Conservation (phyloP, 2,797 vertebrate species). For the Agapornis canus region DNA sequence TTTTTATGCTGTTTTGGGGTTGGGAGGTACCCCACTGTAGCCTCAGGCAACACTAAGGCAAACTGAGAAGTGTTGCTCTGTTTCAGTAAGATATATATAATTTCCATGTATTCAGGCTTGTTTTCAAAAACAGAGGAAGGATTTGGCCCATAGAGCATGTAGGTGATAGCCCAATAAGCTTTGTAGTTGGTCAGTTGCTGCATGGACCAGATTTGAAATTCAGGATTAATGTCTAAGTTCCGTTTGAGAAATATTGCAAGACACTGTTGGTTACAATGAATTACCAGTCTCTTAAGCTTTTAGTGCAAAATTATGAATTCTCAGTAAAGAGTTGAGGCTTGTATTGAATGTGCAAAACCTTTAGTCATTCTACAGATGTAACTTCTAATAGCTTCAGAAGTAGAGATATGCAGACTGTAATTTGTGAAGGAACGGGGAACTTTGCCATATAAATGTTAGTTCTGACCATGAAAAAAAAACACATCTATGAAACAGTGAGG, state of each 20-base stretch:
- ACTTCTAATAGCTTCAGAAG: neutral
- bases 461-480: neutral
- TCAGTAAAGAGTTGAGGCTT: neutral
- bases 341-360: neutral
- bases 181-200: neutral
- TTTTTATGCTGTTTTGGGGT: too few relatives aligned
- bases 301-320: neutral
- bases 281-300: neutral
- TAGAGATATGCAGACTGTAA: neutral
- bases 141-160: neutral
- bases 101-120: neutral
- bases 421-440: neutral
- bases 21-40: fast-evolving
- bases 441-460: neutral
- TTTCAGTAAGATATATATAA: neutral
- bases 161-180: neutral
- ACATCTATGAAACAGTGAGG: neutral
- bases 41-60: neutral
- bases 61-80: neutral
- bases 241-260: neutral
- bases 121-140: neutral
- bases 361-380: neutral
- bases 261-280: neutral
- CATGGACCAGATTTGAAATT: neutral
- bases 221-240: neutral